A percentile compares a stretch with the other conserved stretches of the same genome.
phyloP scores from a whole-genome alignment of 2,797 vertebrate species.

The Hemibagrus guttatus region DNA sequence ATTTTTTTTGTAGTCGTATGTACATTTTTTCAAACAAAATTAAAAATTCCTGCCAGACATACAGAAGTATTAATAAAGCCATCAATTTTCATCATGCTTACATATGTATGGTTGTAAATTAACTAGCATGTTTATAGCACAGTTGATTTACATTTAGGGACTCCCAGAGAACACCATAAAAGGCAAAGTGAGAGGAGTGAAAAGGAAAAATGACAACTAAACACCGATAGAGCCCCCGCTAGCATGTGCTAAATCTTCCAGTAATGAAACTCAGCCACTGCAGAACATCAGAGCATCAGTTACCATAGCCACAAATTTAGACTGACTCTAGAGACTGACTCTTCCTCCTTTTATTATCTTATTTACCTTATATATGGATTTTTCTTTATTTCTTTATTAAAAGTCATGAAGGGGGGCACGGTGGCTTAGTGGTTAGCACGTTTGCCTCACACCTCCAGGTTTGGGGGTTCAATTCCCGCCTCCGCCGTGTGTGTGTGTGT shows the following conservation, averaged over 20 bases:
- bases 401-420: too few relatives aligned
- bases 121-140: background rate
- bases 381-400: too few relatives aligned
- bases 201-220: conserved; percentile 1
- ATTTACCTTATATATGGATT: background rate
- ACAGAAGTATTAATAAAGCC: background rate
- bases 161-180: conserved; percentile 10
- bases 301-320: background rate
- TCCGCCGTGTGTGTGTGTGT: too few relatives aligned
- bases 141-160: background rate
- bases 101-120: background rate
- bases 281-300: background rate
- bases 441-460: too few relatives aligned
- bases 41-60: background rate
- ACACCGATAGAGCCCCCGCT: background rate
- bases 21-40: background rate
- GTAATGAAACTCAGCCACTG: background rate
- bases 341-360: background rate
- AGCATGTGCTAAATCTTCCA: background rate
- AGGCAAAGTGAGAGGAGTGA: background rate
- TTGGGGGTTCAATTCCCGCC: too few relatives aligned
- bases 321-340: background rate
- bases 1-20: background rate
- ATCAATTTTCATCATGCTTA: background rate
- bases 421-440: too few relatives aligned